These are phyloP conservation scores for Polyploca ridens DNA, from an alignment of 2,888 invertebrate genomes.

Conservation along the genomic window DNA sequence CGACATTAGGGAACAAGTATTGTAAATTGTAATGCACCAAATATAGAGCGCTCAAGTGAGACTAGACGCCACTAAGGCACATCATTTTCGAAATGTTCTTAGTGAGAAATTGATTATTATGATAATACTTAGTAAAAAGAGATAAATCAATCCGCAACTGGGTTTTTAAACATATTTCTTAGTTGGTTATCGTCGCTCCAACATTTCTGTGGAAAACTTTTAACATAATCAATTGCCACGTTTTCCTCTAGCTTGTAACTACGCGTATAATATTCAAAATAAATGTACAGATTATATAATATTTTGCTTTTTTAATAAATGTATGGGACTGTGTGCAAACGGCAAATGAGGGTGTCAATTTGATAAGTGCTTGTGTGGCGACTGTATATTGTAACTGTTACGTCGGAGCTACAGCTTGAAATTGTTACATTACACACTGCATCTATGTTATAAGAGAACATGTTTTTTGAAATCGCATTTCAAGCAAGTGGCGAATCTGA, in stretches of 20 bases:
- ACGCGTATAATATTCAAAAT: slow-evolving; percentile 36
- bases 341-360: slow-evolving; percentile 64
- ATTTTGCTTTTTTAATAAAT: slow-evolving; percentile 31
- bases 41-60: slow-evolving; percentile 61
- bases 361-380: slow-evolving; percentile 45
- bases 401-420: slow-evolving; percentile 27
- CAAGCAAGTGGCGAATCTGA: slow-evolving; percentile 34
- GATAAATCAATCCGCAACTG: not conserved
- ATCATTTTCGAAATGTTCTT: slow-evolving; percentile 42
- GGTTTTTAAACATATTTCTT: not conserved
- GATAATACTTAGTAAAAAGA: slow-evolving; percentile 4
- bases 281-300: slow-evolving; percentile 40
- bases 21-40: slow-evolving; percentile 61
- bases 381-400: slow-evolving; percentile 23
- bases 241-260: slow-evolving; percentile 51
- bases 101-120: slow-evolving; percentile 25
- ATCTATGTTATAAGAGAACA: not conserved
- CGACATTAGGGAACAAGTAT: slow-evolving; percentile 59
- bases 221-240: slow-evolving; percentile 35
- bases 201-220: slow-evolving; percentile 11
- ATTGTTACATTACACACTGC: slow-evolving; percentile 14
- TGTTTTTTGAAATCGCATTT: slow-evolving; percentile 22
- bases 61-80: slow-evolving; percentile 57
- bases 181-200: not conserved
- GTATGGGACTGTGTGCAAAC: slow-evolving; percentile 52